A percentile compares a stretch with the other conserved stretches of the same genome.
phyloP scores from a whole-genome alignment of 1,140 invertebrate species.

The Eupeodes corollae region DNA sequence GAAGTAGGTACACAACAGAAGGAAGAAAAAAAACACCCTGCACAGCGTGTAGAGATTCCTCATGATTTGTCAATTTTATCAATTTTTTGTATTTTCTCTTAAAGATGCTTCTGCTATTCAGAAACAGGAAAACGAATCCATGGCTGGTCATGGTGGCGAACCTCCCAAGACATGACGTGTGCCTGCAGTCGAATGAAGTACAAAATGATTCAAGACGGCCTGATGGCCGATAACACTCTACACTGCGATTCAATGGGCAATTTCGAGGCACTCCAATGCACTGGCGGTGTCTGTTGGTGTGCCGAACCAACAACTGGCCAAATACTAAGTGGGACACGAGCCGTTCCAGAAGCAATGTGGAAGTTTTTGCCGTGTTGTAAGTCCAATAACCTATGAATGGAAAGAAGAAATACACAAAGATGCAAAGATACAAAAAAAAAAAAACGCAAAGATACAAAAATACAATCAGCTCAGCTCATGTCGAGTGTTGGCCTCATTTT shows the following conservation, averaged over 20 bases:
- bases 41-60: no score
- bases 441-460: no score
- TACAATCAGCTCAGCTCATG: no score
- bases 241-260: conserved; percentile 47
- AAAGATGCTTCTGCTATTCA: conserved; percentile 45
- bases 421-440: no score
- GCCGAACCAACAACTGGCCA: conserved; percentile 42
- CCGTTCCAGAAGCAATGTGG: conserved; percentile 42
- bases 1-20: no score
- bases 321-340: conserved; percentile 29
- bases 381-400: conserved; percentile 13
- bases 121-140: conserved; percentile 42
- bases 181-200: conserved; percentile 44
- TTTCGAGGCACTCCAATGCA: conserved; percentile 50
- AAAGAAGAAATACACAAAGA: no score
- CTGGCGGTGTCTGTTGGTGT: conserved; percentile 50
- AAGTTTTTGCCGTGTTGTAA: conserved; percentile 46
- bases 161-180: conserved; percentile 43
- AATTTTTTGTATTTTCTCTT: conserved; percentile 4
- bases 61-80: no score
- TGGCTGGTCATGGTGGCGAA: conserved; percentile 41
- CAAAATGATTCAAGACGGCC: conserved; percentile 37
- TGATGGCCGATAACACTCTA: conserved; percentile 36
- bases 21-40: no score
- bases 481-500: no score